Evolutionary conservation across 2,797 vertebrate species (phyloP).

Genomic region (Urocyon cinereoargenteus): DNA sequence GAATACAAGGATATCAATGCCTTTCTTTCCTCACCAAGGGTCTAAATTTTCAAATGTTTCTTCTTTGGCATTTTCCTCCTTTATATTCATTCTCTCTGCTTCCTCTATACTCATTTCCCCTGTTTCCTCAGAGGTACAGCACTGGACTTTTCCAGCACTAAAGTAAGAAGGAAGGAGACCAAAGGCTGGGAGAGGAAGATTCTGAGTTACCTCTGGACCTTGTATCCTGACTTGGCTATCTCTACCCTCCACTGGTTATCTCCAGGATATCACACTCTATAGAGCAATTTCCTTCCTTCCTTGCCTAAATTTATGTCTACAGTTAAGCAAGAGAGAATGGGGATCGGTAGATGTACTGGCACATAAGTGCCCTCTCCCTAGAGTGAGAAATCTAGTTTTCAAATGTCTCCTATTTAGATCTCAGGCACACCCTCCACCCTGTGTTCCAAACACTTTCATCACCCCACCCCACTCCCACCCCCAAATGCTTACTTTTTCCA

Average conservation of each 20-base stretch:
- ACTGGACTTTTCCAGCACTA: background rate
- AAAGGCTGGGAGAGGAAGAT: background rate
- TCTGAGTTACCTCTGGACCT: background rate
- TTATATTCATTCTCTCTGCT: background rate
- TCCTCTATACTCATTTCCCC: background rate
- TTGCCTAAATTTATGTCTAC: conserved; percentile 1
- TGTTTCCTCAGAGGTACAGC: background rate
- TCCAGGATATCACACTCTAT: background rate
- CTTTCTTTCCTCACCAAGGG: background rate
- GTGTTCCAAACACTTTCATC: background rate
- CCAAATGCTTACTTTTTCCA: background rate
- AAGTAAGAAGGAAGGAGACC: background rate
- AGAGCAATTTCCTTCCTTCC: background rate
- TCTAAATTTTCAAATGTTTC: background rate
- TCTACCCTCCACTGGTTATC: background rate
- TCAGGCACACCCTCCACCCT: background rate
- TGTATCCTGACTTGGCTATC: background rate
- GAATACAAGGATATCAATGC: background rate
- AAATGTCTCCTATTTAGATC: background rate
- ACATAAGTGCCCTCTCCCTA: background rate
- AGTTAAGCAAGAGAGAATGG: background rate
- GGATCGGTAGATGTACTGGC: background rate
- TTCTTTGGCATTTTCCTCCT: background rate
- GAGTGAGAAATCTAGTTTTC: background rate
- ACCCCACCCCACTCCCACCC: background rate